phyloP scores from a whole-genome alignment of 2,113 vertebrate species.

The Bos taurus region DNA sequence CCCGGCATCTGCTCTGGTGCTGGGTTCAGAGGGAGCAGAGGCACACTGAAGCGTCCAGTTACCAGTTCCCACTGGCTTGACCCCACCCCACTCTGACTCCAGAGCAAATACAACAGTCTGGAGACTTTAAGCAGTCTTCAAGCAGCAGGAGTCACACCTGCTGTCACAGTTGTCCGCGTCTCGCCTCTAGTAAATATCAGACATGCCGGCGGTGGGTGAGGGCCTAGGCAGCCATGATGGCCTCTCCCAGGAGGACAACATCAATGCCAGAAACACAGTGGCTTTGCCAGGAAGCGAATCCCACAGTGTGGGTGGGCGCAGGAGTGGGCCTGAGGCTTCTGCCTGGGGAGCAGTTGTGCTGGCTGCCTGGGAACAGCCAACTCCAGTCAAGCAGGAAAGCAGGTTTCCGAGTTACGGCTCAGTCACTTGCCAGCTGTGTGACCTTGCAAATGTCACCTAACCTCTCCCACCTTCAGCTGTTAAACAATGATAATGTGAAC shows the following conservation, averaged over 20 bases:
- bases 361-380: background rate
- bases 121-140: background rate
- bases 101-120: background rate
- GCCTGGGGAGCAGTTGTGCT: background rate
- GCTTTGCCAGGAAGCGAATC: background rate
- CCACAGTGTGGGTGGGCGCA: background rate
- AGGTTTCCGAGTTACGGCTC: background rate
- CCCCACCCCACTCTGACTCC: background rate
- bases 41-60: background rate
- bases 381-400: background rate
- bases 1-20: background rate
- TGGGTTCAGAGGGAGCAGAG: background rate
- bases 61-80: background rate
- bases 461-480: background rate
- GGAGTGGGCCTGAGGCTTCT: background rate
- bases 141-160: slow-evolving; percentile 26
- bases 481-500: background rate
- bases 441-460: background rate
- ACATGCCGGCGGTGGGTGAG: slow-evolving; percentile 20
- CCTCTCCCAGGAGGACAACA: background rate
- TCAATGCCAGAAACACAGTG: background rate
- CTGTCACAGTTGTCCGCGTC: slow-evolving; percentile 42
- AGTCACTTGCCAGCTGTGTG: background rate
- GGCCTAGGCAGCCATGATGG: background rate
- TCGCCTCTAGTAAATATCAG: slow-evolving; percentile 52